Evolutionary conservation across 2,113 vertebrate genomes (phyloP).

Genomic region (Indicator indicator): DNA sequence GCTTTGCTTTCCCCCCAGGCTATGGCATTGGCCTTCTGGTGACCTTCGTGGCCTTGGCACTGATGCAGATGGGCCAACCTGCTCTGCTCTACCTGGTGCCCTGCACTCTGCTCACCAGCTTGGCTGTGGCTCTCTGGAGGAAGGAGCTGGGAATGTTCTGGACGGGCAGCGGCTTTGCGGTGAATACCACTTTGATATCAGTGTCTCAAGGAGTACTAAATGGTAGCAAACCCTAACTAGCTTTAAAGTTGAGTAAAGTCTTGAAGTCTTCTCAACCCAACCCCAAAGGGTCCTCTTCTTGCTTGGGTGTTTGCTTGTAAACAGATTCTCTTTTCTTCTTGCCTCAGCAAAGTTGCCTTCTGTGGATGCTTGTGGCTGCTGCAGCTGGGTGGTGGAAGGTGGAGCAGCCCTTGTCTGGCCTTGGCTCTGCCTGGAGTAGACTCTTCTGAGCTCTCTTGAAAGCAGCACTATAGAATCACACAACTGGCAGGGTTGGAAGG

Average conservation of each 20-base stretch:
- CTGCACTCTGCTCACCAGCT: conserved; percentile 92
- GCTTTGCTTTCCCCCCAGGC: conserved; percentile 69
- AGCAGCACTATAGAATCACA: not conserved
- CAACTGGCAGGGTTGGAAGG: too few relatives aligned
- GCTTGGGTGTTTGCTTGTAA: not conserved
- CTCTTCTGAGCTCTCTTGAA: not conserved
- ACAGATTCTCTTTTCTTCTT: not conserved
- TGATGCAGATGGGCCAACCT: conserved; percentile 95
- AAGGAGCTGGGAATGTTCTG: conserved; percentile 92
- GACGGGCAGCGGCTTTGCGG: conserved; percentile 97
- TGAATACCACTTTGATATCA: conserved; percentile 99
- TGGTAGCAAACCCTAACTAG: conserved; percentile 83
- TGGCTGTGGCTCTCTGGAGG: conserved; percentile 90
- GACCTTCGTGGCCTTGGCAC: conserved; percentile 91
- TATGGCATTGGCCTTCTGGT: conserved; percentile 94
- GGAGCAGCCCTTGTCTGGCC: not conserved
- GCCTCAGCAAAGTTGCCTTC: not conserved
- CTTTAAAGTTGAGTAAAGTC: conserved; percentile 90
- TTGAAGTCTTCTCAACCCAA: conserved; percentile 37
- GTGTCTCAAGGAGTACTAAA: conserved; percentile 79
- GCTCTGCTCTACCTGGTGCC: conserved; percentile 97
- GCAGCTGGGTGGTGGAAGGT: not conserved
- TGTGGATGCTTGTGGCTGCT: not conserved
- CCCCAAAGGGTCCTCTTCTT: not conserved
- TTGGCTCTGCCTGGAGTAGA: not conserved